Evolutionary conservation across 1,140 invertebrate genomes (phyloP).

Genomic region (Sinella curviseta): DNA sequence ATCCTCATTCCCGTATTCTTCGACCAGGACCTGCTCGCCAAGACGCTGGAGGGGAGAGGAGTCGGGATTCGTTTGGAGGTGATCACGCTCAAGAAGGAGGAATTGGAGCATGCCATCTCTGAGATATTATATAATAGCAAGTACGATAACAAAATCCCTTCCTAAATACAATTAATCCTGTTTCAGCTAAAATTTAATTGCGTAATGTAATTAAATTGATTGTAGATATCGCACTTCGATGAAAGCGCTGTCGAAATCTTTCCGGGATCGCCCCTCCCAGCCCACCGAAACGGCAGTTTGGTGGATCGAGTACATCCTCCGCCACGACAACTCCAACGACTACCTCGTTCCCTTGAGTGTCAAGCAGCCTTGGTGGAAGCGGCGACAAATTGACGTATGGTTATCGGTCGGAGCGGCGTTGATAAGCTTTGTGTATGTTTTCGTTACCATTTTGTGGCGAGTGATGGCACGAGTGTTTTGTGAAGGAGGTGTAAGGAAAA

Average conservation of each 20-base stretch:
- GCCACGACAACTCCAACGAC: neutral
- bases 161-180: neutral
- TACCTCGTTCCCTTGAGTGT: neutral
- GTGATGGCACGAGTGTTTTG: too few species aligned
- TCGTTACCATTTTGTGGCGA: too few species aligned
- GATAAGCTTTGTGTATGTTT: too few species aligned
- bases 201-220: neutral
- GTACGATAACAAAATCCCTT: neutral
- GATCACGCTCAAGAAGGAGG: constrained; percentile 24
- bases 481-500: too few species aligned
- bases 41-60: constrained; percentile 48
- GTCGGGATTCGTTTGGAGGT: constrained; percentile 41
- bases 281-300: neutral
- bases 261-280: neutral
- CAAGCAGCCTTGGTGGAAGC: neutral
- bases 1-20: constrained; percentile 42
- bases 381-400: neutral
- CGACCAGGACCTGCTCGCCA: constrained; percentile 42
- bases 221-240: neutral
- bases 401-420: too few species aligned
- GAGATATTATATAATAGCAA: constrained; percentile 28
- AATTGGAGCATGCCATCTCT: constrained; percentile 35
- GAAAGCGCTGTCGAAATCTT: neutral
- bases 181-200: neutral
- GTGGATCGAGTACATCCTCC: neutral